Evolutionary conservation across 2,797 vertebrate species (phyloP), one percentile per base, ranked within the genome.

Genomic region (Acanthurus tractus): DNA sequence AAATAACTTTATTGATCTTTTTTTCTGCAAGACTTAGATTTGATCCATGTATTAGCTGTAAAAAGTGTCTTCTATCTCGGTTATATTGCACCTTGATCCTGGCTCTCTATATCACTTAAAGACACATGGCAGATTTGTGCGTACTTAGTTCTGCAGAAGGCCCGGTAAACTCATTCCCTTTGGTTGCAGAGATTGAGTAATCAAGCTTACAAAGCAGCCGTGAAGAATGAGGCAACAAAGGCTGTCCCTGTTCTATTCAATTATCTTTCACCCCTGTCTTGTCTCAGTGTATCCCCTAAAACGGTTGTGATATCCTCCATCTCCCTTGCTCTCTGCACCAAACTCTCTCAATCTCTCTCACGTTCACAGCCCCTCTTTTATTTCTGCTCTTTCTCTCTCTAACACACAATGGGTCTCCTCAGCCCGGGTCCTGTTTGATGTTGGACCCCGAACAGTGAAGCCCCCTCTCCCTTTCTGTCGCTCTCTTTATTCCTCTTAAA

Each of bases 141-240:
- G 53, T 18, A 22, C 40, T 71, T 65, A 23, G 77, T 46, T 38
- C 69, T 42, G n/a, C 45, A 61, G 58, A 58, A 5, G 49, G 50
- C 62, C 7, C 2, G 8, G 63, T 54, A 61, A 55, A 20, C 36
- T 44, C 66, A 15, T 80, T 82, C 76, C 56, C 74, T 73, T 74
- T n/a, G 36, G 53, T 61, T 76, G 56, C 18, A 53, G 42, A 74
- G 72, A 59, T 62, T 70, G 81, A 89, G 84, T 63, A 72, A 89
- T 86, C 63, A 62, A 76, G 70, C 74, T 81, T 36, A 64, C 66
- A 78, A 80, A 85, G 65, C 76, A 72, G 63, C 67, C 38, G 13
- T 59, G 74, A 88, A 55, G 65, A 88, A 67, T 49, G 38, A 62
- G 72, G 86, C 78, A 82, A 79, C 81, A 83, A 83, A 86, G 80